These are phyloP conservation scores for Lethrus apterus DNA, from an alignment of 1,140 invertebrate species.

Conservation along the genomic window DNA sequence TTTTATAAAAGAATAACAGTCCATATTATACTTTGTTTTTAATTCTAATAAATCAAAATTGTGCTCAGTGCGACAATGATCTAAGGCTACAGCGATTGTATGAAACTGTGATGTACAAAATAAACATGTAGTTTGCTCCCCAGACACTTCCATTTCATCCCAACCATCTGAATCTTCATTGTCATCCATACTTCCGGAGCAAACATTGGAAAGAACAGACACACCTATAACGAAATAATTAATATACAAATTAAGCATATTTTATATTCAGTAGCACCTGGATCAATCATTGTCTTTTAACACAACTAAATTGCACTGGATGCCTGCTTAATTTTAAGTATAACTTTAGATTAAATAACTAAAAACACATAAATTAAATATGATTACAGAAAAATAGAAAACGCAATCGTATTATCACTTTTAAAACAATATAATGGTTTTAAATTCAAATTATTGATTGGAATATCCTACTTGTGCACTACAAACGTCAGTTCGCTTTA, in stretches of 20 bases:
- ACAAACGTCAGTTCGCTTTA: too few species aligned
- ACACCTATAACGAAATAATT: too few species aligned
- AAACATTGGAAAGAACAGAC: too few species aligned
- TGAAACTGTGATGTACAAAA: conserved; percentile 49
- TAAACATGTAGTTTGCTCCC: conserved; percentile 45
- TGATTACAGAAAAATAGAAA: conserved; percentile 15
- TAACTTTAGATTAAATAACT: too few species aligned
- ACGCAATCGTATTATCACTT: conserved; percentile 10
- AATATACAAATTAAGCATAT: too few species aligned
- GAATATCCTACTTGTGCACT: conserved; percentile 2
- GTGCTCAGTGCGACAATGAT: conserved; percentile 54
- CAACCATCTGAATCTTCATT: conserved; percentile 40
- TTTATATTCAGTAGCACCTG: too few species aligned
- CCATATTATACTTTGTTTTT: conserved; percentile 64
- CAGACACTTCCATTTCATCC: conserved; percentile 40
- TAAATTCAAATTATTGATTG: conserved; percentile 27
- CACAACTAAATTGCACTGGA: too few species aligned
- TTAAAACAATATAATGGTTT: conserved; percentile 12
- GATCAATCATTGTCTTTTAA: too few species aligned
- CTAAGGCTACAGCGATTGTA: conserved; percentile 48
- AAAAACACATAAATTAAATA: conserved; percentile 11
- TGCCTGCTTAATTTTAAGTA: too few species aligned
- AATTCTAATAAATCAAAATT: conserved; percentile 61
- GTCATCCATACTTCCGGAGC: too few species aligned
- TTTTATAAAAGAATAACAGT: conserved; percentile 81